These are phyloP conservation scores for Nansenia antarctica DNA, from an alignment of 2,113 vertebrate species.

Conservation along the genomic window DNA sequence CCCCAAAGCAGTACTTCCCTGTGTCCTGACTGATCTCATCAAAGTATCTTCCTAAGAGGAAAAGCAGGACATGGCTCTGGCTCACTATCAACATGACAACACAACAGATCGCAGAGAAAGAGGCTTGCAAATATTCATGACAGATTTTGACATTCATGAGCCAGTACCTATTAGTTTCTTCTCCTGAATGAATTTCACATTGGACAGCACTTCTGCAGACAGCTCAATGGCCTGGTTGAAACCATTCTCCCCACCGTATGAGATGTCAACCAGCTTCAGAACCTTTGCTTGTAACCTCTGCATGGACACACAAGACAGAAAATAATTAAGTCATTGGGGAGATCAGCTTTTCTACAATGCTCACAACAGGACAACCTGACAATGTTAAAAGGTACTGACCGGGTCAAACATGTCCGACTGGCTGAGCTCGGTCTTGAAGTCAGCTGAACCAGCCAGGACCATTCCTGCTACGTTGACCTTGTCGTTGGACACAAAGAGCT, in stretches of 20 bases:
- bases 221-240: constrained; percentile 99
- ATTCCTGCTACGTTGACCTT: constrained; percentile 98
- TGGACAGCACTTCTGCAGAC: constrained; percentile 97
- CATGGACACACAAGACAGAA: neutral
- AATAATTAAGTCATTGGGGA: neutral
- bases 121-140: neutral
- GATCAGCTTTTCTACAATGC: neutral
- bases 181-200: constrained; percentile 99
- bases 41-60: constrained; percentile 90
- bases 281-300: constrained; percentile 99
- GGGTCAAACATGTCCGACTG: constrained; percentile 99
- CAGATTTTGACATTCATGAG: neutral
- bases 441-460: constrained; percentile 95
- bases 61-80: neutral
- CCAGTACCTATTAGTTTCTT: constrained; percentile 96
- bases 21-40: constrained; percentile 99
- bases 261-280: constrained; percentile 98
- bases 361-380: neutral
- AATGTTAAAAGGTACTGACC: constrained; percentile 75
- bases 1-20: constrained; percentile 98
- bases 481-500: constrained; percentile 97
- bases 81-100: neutral
- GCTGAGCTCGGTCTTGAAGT: constrained; percentile 98
- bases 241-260: constrained; percentile 98
- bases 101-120: neutral